Conservation (phyloP, 2,113 vertebrate genomes). For the Corvus moneduloides region DNA sequence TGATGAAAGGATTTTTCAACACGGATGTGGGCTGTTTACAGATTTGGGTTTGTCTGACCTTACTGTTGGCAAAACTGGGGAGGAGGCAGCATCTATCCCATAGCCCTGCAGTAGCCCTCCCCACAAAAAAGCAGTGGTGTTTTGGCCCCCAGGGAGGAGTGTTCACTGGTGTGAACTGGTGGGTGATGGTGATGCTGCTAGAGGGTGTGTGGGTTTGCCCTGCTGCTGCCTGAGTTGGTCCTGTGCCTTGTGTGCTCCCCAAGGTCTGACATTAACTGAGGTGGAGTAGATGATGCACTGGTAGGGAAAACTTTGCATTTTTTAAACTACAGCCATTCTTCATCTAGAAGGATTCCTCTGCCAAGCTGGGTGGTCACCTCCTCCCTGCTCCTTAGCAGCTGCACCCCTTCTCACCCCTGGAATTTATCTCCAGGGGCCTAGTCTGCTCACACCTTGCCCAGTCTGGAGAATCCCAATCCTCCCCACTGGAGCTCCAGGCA, state of each 20-base stretch:
- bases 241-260: not conserved
- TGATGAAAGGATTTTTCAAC: not conserved
- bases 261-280: not conserved
- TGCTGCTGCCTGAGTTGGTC: not conserved
- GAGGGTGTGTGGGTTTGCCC: not conserved
- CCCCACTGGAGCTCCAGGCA: rapidly evolving
- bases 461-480: not conserved
- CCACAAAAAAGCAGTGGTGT: not conserved
- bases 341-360: not conserved
- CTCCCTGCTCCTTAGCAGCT: not conserved
- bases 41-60: not conserved
- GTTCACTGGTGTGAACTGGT: not conserved
- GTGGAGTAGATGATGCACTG: not conserved
- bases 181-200: not conserved
- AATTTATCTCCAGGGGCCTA: not conserved
- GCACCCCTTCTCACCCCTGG: not conserved
- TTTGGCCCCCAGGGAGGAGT: not conserved
- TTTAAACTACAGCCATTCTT: not conserved
- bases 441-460: not conserved
- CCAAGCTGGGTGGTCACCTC: rapidly evolving
- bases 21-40: not conserved
- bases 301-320: not conserved
- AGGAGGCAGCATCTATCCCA: not conserved
- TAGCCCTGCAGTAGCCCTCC: not conserved
- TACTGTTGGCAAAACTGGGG: not conserved